Conservation (phyloP, 2,797 vertebrate species). For the Capromys pilorides region DNA sequence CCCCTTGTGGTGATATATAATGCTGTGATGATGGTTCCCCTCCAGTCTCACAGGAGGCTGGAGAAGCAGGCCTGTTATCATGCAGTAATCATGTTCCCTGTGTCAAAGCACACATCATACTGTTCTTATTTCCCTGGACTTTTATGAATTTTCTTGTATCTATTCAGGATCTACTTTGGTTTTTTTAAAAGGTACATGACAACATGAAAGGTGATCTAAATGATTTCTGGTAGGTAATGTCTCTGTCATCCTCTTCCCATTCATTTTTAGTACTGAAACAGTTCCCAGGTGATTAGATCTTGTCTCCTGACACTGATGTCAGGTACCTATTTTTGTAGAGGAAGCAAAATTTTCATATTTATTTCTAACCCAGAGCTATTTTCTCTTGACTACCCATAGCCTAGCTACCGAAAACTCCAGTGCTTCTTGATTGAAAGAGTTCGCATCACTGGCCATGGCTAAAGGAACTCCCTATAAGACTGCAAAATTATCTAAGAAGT, state of each 20-base stretch:
- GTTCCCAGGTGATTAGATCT: conserved; percentile 58
- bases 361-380: conserved; percentile 32
- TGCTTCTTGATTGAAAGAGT: conserved; percentile 15
- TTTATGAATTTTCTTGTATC: conserved; percentile 46
- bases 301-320: not conserved
- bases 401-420: not conserved
- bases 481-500: not conserved
- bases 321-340: not conserved
- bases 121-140: conserved; percentile 71
- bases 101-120: conserved; percentile 80
- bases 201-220: not conserved
- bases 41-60: conserved; percentile 24
- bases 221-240: conserved; percentile 67
- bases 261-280: conserved; percentile 67
- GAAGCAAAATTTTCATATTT: conserved; percentile 38
- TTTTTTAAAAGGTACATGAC: conserved; percentile 66
- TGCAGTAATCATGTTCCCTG: conserved; percentile 74
- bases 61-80: conserved; percentile 68
- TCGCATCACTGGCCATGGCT: not conserved
- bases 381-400: not conserved
- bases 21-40: not conserved
- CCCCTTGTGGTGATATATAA: not conserved
- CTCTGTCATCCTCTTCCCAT: conserved; percentile 57
- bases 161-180: conserved; percentile 65
- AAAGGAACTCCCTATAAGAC: not conserved